Evolutionary conservation across 2,113 vertebrate species (phyloP).

Genomic region (Mionectes macconnelli): DNA sequence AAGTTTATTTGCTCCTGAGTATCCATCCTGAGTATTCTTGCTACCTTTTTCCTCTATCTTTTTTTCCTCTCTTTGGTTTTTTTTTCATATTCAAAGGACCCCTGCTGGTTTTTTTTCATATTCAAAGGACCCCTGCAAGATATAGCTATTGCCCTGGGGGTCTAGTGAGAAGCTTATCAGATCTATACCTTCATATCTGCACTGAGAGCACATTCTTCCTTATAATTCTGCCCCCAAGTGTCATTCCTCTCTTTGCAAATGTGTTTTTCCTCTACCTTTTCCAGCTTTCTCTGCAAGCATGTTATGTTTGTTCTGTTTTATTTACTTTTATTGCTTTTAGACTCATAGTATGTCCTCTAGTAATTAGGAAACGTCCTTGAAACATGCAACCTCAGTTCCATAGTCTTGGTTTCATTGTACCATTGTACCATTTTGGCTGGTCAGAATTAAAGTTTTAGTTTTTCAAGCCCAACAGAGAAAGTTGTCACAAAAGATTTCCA

Average conservation of each 20-base stretch:
- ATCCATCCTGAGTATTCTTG: background rate
- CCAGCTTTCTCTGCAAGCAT: background rate
- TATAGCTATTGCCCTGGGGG: background rate
- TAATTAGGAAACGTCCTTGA: background rate
- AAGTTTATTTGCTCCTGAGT: background rate
- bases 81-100: background rate
- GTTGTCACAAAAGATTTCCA: background rate
- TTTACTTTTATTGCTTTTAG: background rate
- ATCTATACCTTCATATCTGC: background rate
- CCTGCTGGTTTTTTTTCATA: background rate
- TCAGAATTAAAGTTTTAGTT: background rate
- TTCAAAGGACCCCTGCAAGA: background rate
- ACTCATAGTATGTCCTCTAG: background rate
- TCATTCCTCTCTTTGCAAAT: background rate
- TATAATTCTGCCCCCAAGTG: background rate
- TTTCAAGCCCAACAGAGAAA: background rate
- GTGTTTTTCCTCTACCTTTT: background rate
- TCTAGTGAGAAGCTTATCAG: background rate
- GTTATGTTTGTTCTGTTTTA: background rate
- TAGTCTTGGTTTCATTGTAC: background rate
- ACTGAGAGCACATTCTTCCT: background rate
- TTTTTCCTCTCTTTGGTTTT: too few relatives aligned
- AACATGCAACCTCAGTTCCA: background rate
- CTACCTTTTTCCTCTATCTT: too few relatives aligned
- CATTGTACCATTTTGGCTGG: background rate